A percentile compares a stretch with the other conserved stretches of the same genome.
These are phyloP conservation scores for Chrysolina haemoptera DNA, from an alignment of 2,888 invertebrate species.

Conservation along the genomic window DNA sequence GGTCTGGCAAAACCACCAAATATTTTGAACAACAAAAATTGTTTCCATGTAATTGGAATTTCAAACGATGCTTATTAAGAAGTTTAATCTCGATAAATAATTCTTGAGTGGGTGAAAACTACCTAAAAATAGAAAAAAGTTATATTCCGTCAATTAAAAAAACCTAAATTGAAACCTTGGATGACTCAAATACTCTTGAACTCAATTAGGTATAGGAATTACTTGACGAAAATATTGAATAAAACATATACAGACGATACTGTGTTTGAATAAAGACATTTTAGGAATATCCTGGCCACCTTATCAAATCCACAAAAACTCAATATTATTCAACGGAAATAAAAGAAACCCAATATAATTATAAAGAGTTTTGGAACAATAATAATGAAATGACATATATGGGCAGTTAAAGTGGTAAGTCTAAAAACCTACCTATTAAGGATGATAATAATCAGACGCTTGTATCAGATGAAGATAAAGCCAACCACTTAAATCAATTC, in stretches of 20 bases:
- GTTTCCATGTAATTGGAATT: no score
- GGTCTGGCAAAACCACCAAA: no score
- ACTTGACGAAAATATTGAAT: background rate
- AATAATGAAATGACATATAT: background rate
- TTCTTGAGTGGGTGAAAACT: no score
- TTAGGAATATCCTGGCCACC: background rate
- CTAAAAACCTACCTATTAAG: constrained; percentile 4
- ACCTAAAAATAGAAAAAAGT: no score
- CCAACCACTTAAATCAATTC: constrained; percentile 9
- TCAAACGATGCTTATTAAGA: no score
- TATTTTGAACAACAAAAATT: no score
- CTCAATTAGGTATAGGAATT: background rate
- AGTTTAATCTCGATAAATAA: no score
- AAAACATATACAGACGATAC: background rate
- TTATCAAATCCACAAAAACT: constrained; percentile 9
- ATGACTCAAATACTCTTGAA: background rate
- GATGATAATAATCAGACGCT: background rate
- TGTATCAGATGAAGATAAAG: background rate
- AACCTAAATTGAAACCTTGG: background rate
- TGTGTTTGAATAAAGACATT: background rate
- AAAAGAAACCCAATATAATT: constrained; percentile 14
- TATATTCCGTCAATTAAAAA: no score
- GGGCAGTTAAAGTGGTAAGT: background rate
- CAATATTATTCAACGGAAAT: constrained; percentile 2
- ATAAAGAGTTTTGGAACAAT: background rate